These are phyloP conservation scores for Drosophila anomelani DNA, from an alignment of 2,888 invertebrate genomes.

Conservation along the genomic window DNA sequence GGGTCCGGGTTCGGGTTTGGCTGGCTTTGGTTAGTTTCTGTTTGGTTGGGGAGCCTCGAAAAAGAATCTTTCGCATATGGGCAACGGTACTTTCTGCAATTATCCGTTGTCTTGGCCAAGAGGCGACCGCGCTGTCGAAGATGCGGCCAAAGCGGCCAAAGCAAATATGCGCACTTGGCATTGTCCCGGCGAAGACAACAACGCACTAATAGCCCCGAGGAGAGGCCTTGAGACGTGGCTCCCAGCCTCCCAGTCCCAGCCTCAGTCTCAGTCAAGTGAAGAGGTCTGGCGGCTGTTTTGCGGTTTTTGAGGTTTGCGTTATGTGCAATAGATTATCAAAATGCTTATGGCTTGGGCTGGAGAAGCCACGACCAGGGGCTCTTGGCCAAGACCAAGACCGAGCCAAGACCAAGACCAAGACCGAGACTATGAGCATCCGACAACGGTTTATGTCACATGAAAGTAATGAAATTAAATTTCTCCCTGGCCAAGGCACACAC, in stretches of 20 bases:
- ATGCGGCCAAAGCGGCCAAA: conserved; percentile 61
- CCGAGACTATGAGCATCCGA: conserved; percentile 21
- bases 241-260: neutral
- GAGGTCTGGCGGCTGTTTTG: conserved; percentile 69
- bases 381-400: conserved; percentile 18
- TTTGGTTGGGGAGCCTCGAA: conserved; percentile 13
- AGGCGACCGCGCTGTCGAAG: conserved; percentile 49
- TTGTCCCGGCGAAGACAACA: conserved; percentile 71
- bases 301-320: conserved; percentile 75
- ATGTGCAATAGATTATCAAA: conserved; percentile 81
- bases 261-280: conserved; percentile 24
- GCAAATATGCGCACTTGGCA: conserved; percentile 77
- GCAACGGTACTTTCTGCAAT: conserved; percentile 79
- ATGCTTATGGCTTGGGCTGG: conserved; percentile 63
- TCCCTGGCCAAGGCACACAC: conserved; percentile 43
- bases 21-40: conserved; percentile 9
- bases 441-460: conserved; percentile 80
- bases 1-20: neutral
- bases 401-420: conserved; percentile 4
- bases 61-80: conserved; percentile 73
- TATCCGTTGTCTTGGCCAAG: conserved; percentile 68
- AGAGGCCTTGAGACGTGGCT: conserved; percentile 2
- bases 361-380: conserved; percentile 52
- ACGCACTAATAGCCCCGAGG: conserved; percentile 72
- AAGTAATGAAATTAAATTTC: conserved; percentile 80